Evolutionary conservation across 2,113 vertebrate species (phyloP).

Genomic region (Cavia porcellus): DNA sequence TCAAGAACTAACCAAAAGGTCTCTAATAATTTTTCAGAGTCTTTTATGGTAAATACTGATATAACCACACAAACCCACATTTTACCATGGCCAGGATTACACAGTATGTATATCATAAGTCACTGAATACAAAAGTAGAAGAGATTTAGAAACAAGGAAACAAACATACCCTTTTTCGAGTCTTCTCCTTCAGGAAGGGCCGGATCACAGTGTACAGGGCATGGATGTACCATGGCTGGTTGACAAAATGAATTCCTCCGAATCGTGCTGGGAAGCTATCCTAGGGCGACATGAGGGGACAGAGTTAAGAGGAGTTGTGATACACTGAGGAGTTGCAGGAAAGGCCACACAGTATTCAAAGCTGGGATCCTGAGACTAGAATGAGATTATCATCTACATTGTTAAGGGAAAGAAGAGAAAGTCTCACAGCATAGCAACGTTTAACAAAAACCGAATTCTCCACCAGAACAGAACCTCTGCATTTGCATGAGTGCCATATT

Average conservation of each 20-base stretch:
- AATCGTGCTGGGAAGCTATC: slow-evolving; percentile 99
- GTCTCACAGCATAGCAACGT: background rate
- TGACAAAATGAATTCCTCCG: slow-evolving; percentile 99
- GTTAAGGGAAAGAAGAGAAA: background rate
- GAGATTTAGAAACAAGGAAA: slow-evolving; percentile 48
- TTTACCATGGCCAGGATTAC: background rate
- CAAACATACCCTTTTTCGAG: slow-evolving; percentile 95
- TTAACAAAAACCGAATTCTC: slow-evolving; percentile 33
- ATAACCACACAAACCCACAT: background rate
- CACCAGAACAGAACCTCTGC: background rate
- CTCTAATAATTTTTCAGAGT: background rate
- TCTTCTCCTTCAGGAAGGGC: slow-evolving; percentile 99
- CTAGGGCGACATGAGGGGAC: slow-evolving; percentile 85
- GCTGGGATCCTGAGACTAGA: background rate
- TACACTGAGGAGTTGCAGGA: background rate
- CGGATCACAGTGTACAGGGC: slow-evolving; percentile 98
- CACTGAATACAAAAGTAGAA: background rate
- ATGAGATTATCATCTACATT: background rate
- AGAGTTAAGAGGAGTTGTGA: slow-evolving; percentile 33
- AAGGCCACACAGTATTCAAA: background rate
- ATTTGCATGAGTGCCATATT: background rate
- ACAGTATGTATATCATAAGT: background rate
- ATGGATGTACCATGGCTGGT: slow-evolving; percentile 99
- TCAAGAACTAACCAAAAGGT: background rate
- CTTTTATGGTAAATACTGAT: slow-evolving; percentile 49